phyloP scores from a whole-genome alignment of 2,113 vertebrate genomes.

The Athene cunicularia region DNA sequence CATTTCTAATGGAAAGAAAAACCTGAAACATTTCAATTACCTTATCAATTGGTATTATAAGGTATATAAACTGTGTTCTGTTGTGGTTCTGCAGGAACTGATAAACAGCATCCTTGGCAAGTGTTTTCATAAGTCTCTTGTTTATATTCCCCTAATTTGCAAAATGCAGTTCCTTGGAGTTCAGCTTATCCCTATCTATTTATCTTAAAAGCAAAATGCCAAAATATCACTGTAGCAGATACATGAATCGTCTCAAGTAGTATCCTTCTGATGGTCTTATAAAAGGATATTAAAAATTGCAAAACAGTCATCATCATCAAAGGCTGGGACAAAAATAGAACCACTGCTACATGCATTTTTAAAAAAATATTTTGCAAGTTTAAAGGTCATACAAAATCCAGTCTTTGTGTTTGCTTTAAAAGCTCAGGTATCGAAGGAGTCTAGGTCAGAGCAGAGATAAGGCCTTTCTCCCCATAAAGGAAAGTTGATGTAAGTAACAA shows the following conservation, averaged over 20 bases:
- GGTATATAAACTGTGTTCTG: neutral
- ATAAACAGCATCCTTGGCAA: neutral
- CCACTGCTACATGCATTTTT: neutral
- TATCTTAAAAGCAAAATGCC: neutral
- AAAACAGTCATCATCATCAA: neutral
- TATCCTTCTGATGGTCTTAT: neutral
- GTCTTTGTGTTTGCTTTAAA: neutral
- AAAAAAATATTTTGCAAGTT: neutral
- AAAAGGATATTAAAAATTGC: neutral
- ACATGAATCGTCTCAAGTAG: rapidly evolving
- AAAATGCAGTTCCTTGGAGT: neutral
- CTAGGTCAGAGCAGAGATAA: neutral
- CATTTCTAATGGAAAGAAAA: neutral
- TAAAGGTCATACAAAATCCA: neutral
- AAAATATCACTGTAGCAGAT: neutral
- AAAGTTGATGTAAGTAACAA: neutral
- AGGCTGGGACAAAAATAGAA: neutral
- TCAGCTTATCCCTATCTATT: neutral
- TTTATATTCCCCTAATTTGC: neutral
- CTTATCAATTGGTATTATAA: neutral
- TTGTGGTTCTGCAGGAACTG: neutral
- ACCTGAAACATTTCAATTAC: constrained; percentile 2
- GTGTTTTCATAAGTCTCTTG: neutral
- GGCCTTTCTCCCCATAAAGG: neutral
- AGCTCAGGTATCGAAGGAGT: neutral